Evolutionary conservation across 64 coral and sea anemone genomes (phyloP).

Genomic region (Platygyra sinensis): DNA sequence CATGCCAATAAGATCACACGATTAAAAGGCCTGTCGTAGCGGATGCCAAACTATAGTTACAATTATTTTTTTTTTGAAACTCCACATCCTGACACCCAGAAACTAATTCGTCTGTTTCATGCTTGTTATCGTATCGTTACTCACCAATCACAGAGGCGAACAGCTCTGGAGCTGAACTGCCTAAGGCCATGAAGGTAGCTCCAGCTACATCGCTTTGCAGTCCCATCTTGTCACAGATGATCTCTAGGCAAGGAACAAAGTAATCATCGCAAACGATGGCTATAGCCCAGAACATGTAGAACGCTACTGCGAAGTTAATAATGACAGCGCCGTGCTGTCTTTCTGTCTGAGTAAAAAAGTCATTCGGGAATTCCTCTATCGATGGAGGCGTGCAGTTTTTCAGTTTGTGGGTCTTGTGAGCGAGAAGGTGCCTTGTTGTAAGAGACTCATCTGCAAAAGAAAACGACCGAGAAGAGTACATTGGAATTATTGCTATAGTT

Average conservation of each 20-base stretch:
- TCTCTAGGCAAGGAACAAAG: constrained; percentile 92
- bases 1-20: too few species aligned
- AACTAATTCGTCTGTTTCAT: neutral
- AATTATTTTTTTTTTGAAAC: too few species aligned
- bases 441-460: neutral
- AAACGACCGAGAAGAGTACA: neutral
- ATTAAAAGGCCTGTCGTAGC: too few species aligned
- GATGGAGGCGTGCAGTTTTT: constrained; percentile 94
- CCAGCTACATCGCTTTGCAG: constrained; percentile 96
- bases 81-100: too few species aligned
- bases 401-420: constrained; percentile 72
- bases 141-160: constrained; percentile 97
- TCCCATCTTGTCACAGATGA: constrained; percentile 86
- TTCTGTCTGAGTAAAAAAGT: constrained; percentile 79
- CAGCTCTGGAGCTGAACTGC: constrained; percentile 93
- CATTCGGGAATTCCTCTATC: constrained; percentile 92
- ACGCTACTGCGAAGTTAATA: constrained; percentile 73
- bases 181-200: constrained; percentile 98
- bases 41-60: too few species aligned
- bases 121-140: neutral
- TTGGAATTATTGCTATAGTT: neutral
- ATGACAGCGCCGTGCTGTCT: constrained; percentile 82
- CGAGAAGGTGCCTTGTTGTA: constrained; percentile 38
- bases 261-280: constrained; percentile 99
- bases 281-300: constrained; percentile 99